Evolutionary conservation across 92 coral and sea anemone species (phyloP).

Genomic region (Diadumene lineata): DNA sequence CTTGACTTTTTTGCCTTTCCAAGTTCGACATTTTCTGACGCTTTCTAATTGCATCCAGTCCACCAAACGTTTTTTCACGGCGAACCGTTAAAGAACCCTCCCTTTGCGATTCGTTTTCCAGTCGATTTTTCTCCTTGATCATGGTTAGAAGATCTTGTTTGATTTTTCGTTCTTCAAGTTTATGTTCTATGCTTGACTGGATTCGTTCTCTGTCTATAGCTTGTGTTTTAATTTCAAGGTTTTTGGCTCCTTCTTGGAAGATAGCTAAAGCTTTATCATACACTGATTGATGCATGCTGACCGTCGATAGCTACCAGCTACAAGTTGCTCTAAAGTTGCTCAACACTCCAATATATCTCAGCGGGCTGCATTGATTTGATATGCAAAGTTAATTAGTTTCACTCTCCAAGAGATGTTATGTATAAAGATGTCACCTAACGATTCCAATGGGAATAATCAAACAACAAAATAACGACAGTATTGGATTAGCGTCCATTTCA

Average conservation of each 20-base stretch:
- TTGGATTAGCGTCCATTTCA: background rate
- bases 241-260: conserved; percentile 61
- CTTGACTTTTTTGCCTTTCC: conserved; percentile 28
- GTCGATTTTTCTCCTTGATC: conserved; percentile 51
- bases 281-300: conserved; percentile 52
- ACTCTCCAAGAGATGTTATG: no score
- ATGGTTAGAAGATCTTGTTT: conserved; percentile 55
- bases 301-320: background rate
- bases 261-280: conserved; percentile 63
- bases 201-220: conserved; percentile 60
- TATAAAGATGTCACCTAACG: background rate
- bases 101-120: conserved; percentile 43
- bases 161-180: conserved; percentile 55
- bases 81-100: background rate
- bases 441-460: conserved; percentile 19
- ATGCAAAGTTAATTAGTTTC: no score
- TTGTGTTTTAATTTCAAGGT: conserved; percentile 41
- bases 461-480: background rate
- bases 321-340: no score
- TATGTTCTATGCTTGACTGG: conserved; percentile 48
- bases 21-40: conserved; percentile 20
- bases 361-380: no score
- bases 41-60: conserved; percentile 23
- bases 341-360: no score
- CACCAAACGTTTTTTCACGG: conserved; percentile 36